phyloP scores from a whole-genome alignment of 2,113 vertebrate genomes.

The Corythornis cristatus region DNA sequence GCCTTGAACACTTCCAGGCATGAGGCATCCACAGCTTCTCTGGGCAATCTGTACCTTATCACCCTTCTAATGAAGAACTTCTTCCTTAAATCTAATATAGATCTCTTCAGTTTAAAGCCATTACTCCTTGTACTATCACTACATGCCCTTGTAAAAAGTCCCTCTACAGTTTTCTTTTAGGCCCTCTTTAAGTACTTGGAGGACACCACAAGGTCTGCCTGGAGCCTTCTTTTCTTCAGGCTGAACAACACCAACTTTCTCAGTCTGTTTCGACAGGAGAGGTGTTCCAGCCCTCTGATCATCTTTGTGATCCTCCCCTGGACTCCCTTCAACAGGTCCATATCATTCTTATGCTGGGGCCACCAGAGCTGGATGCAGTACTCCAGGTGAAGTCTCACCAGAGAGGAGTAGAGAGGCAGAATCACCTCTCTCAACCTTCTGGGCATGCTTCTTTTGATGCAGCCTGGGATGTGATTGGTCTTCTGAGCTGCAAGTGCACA shows the following conservation, averaged over 20 bases:
- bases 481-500: background rate
- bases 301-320: background rate
- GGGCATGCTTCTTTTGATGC: background rate
- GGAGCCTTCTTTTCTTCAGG: background rate
- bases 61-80: background rate
- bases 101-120: background rate
- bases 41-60: background rate
- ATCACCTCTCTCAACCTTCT: accelerated
- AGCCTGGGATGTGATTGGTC: background rate
- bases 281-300: background rate
- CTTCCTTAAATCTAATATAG: background rate
- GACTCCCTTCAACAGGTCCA: background rate
- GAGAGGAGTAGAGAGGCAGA: background rate
- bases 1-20: background rate
- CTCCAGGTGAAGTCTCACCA: background rate
- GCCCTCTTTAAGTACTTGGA: background rate
- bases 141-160: background rate
- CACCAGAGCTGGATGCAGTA: background rate
- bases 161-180: background rate
- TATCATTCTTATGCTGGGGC: accelerated
- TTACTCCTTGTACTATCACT: background rate
- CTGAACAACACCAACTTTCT: background rate
- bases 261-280: background rate
- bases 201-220: background rate
- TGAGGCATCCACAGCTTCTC: background rate